phyloP scores from a whole-genome alignment of 2,888 invertebrate genomes.

The Nyleta sp. region DNA sequence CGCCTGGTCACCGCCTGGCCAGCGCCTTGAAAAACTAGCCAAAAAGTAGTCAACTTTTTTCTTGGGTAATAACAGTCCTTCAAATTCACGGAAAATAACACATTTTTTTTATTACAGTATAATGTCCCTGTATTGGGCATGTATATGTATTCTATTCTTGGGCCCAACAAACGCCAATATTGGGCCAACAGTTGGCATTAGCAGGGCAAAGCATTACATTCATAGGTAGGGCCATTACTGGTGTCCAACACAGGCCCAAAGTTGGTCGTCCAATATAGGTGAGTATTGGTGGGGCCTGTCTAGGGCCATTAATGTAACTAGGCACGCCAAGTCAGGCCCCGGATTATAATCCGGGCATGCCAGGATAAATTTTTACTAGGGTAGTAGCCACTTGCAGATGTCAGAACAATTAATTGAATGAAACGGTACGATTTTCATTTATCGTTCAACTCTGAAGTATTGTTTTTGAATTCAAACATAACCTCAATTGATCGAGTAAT shows the following conservation, averaged over 20 bases:
- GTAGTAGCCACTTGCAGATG: no score
- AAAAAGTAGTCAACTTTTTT: no score
- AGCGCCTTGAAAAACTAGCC: no score
- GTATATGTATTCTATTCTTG: neutral
- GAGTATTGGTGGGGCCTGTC: conserved; percentile 4
- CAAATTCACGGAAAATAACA: neutral
- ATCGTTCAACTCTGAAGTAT: no score
- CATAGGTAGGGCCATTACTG: conserved; percentile 2
- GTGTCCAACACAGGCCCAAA: conserved; percentile 1
- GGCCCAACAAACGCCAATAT: neutral
- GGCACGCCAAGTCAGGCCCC: conserved; percentile 5
- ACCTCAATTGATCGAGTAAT: no score
- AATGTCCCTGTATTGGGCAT: neutral
- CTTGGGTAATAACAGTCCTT: neutral
- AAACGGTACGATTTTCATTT: no score
- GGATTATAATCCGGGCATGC: neutral
- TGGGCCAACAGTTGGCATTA: neutral
- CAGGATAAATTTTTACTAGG: conserved; percentile 1
- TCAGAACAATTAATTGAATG: no score
- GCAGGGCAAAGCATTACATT: neutral
- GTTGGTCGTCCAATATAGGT: neutral
- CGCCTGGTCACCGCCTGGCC: no score
- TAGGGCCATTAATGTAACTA: conserved; percentile 1
- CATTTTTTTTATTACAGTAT: neutral
- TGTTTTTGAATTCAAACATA: no score